Evolutionary conservation across 2,888 invertebrate species (phyloP), one percentile per base, ranked within the genome.

Genomic region (Drosophila parthenogenetica): DNA sequence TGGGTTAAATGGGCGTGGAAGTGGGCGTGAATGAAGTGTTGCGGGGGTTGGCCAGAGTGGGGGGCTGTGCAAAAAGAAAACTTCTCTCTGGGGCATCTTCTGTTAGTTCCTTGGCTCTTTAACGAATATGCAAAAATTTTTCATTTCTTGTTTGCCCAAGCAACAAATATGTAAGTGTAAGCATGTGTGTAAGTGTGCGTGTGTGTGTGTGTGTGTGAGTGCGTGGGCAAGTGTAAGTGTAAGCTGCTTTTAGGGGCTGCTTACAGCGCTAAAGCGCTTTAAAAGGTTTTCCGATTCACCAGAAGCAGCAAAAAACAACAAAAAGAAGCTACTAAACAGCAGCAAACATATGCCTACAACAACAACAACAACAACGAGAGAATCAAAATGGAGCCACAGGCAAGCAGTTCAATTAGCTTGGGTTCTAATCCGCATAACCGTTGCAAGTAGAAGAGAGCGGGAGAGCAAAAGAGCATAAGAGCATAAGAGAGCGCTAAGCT

Each of bases 181-280:
- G 46, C 25, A 29, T 39, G 48, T 32, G 42, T 22, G 48, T 11
- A 19, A 53, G 42, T 25, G 43, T 46, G 50, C 19, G 40, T 40
- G 54, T 29, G 40, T 40, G 46, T 63, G 40, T 57, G 54, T 17
- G 22, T 54, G 46, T 43, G 46, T 19, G 55, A 22, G 59, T 11
- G 66, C 29, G 66, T 54, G 60, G 40, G 72, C 42, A 55, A 42
- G 77, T 60, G 69, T 71, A 66, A 69, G 69, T 77, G 73, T 87
- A 83, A 83, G 87, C 83, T 62, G 79, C 85, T 83, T 81, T 87
- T 77, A 87, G 85, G 72, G 74, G 79, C 77, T 74, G 81, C 73
- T 81, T 79, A 83, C 79, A 81, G 87, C 66, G 57, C 13, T 49
- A 79, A 83, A 85, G 82, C 85, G 87, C 82, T 85, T 83, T 83